These are phyloP conservation scores for Pseudonaja textilis DNA, from an alignment of 2,113 vertebrate genomes.

Conservation along the genomic window DNA sequence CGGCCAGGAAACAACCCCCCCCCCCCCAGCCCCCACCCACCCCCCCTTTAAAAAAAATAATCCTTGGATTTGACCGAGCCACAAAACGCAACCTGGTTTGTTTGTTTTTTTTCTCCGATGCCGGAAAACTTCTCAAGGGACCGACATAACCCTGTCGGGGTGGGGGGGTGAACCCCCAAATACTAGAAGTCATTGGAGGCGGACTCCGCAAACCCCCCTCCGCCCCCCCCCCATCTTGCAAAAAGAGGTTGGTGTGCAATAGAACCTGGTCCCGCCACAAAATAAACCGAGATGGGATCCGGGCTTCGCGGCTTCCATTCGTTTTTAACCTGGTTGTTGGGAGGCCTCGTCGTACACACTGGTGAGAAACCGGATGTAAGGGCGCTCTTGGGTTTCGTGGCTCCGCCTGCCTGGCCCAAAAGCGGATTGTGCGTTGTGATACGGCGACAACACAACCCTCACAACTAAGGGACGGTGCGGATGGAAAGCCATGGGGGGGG, in stretches of 20 bases:
- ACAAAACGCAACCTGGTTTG: not conserved
- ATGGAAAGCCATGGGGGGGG: no score
- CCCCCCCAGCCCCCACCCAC: no score
- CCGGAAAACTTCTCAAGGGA: not conserved
- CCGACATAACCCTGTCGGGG: not conserved
- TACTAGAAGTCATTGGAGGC: no score
- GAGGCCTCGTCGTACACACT: no score
- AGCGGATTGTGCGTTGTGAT: no score
- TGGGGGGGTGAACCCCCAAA: not conserved
- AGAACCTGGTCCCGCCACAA: not conserved
- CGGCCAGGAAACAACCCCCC: accelerated
- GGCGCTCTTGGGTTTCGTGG: not conserved
- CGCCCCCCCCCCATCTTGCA: not conserved
- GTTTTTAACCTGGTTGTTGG: not conserved
- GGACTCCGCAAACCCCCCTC: not conserved
- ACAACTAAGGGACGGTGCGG: no score
- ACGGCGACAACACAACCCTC: not conserved
- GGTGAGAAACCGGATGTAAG: not conserved
- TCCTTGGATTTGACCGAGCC: not conserved
- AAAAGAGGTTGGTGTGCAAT: no score
- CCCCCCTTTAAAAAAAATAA: not conserved
- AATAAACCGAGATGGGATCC: not conserved
- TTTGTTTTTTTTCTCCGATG: no score
- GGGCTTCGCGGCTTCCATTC: not conserved
- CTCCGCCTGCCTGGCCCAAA: not conserved